Conservation (phyloP, 2,113 vertebrate genomes). For the Sphyrna mokarran region DNA sequence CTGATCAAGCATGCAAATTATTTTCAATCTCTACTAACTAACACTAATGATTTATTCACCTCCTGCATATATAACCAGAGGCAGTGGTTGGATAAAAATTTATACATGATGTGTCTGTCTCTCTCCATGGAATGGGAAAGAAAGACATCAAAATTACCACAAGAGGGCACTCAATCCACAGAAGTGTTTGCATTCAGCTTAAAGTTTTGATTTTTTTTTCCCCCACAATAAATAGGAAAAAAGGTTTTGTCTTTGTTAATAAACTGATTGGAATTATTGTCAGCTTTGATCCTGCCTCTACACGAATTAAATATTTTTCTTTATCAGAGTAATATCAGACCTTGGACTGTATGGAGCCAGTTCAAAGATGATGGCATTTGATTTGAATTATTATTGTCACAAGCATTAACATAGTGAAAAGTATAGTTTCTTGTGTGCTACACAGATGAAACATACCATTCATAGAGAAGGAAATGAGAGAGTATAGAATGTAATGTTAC, state of each 20-base stretch:
- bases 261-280: constrained; percentile 3
- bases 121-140: background rate
- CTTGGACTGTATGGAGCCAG: too few relatives aligned
- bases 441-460: too few relatives aligned
- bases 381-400: too few relatives aligned
- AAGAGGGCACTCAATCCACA: constrained; percentile 19
- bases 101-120: too few relatives aligned
- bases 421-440: too few relatives aligned
- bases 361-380: too few relatives aligned
- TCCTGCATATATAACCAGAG: background rate
- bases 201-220: background rate
- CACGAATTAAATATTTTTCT: background rate
- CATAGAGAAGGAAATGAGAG: too few relatives aligned
- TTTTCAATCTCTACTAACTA: background rate
- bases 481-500: too few relatives aligned
- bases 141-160: background rate
- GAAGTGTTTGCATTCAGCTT: background rate
- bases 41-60: background rate
- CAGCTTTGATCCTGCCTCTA: background rate
- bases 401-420: too few relatives aligned
- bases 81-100: background rate
- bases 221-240: background rate
- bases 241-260: background rate
- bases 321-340: too few relatives aligned
- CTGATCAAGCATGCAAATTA: background rate